A percentile compares a stretch with the other conserved stretches of the same genome.
Evolutionary conservation across 2,888 invertebrate species (phyloP).

Genomic region (Glaucopsyche alexis): DNA sequence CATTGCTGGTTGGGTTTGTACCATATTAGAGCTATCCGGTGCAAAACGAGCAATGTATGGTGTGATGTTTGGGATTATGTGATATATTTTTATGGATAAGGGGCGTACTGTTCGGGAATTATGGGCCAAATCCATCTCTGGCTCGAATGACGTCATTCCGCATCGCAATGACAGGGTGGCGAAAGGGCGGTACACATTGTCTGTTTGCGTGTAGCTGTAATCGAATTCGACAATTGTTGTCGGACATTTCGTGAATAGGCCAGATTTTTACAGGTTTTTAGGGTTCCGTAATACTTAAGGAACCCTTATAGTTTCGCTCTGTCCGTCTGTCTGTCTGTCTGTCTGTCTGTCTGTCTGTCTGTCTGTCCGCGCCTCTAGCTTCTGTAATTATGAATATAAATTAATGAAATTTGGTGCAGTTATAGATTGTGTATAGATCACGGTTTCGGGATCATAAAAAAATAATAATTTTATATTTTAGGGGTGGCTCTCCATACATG

Average conservation of each 20-base stretch:
- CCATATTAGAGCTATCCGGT: background rate
- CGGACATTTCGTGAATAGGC: conserved; percentile 16
- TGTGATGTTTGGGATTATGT: conserved; percentile 13
- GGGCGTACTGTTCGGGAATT: conserved; percentile 66
- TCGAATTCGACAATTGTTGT: conserved; percentile 32
- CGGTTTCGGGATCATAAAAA: too few relatives aligned
- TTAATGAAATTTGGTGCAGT: too few relatives aligned
- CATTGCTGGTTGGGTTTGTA: conserved; percentile 46
- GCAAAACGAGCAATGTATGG: conserved; percentile 47
- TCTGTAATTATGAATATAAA: too few relatives aligned
- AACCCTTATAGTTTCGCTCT: too few relatives aligned
- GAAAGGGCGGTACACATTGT: conserved; percentile 63
- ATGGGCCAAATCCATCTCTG: conserved; percentile 76
- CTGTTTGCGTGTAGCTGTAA: conserved; percentile 44
- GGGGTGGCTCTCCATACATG: too few relatives aligned
- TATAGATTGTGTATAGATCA: too few relatives aligned
- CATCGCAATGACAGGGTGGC: conserved; percentile 71
- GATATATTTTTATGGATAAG: conserved; percentile 41
- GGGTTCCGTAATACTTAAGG: too few relatives aligned
- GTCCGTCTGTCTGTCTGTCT: too few relatives aligned
- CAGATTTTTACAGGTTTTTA: background rate
- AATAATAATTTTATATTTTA: too few relatives aligned
- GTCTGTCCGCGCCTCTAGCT: too few relatives aligned
- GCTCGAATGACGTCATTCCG: conserved; percentile 73
- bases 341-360: too few relatives aligned